Percentiles rank a stretch among this genome's conserved stretches.
These are phyloP conservation scores for Torymus tubicola DNA, from an alignment of 2,888 invertebrate genomes.

Conservation along the genomic window DNA sequence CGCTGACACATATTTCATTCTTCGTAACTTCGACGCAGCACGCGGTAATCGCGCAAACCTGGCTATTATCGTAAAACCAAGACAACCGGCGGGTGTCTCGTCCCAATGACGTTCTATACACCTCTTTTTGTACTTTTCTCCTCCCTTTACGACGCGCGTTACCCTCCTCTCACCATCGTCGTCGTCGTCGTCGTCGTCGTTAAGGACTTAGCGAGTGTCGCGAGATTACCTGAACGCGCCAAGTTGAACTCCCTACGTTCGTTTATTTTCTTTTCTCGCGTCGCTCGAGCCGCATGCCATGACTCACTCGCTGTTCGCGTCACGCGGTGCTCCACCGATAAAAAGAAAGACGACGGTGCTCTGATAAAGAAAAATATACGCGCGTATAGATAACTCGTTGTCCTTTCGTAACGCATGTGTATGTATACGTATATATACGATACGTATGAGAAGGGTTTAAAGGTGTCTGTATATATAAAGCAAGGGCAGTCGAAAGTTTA, in stretches of 20 bases:
- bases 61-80: constrained; percentile 45
- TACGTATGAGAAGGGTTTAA: too few species aligned
- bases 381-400: too few species aligned
- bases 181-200: background rate
- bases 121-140: constrained; percentile 11
- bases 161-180: constrained; percentile 6
- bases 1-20: constrained; percentile 5
- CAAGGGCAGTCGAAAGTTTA: background rate
- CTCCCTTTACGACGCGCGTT: constrained; percentile 22
- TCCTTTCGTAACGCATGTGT: too few species aligned
- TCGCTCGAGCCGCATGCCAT: constrained; percentile 2
- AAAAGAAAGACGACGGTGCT: background rate
- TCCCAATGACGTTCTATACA: background rate
- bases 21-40: too few species aligned
- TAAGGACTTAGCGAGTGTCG: background rate
- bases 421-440: too few species aligned
- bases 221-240: constrained; percentile 12
- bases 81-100: background rate
- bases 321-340: background rate
- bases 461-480: background rate
- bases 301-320: too few species aligned
- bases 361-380: constrained; percentile 31
- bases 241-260: background rate
- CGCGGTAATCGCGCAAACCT: constrained; percentile 9
- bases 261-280: constrained; percentile 17